Evolutionary conservation across 2,888 invertebrate species (phyloP).

Genomic region (Helleia helle): DNA sequence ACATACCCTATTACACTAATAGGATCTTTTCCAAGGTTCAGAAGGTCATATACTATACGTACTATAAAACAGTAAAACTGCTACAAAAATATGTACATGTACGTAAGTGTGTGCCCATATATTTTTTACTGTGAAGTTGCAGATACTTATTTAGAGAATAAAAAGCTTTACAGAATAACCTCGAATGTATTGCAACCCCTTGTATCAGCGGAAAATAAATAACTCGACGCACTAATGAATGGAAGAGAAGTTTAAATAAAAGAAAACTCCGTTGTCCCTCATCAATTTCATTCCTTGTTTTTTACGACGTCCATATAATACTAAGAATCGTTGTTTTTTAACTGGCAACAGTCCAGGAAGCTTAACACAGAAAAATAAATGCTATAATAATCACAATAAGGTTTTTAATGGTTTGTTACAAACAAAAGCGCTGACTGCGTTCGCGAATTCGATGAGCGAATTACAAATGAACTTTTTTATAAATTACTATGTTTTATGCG

Average conservation of each 20-base stretch:
- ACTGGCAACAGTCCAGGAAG: constrained; percentile 4
- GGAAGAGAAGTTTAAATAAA: background rate
- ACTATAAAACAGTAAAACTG: no score
- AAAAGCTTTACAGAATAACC: no score
- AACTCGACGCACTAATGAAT: background rate
- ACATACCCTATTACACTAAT: no score
- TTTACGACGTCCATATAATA: constrained; percentile 3
- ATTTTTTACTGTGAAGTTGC: no score
- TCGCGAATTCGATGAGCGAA: constrained; percentile 4
- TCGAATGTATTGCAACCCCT: no score
- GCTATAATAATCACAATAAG: background rate
- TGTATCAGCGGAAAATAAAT: background rate
- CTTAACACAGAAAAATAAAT: background rate
- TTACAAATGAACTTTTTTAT: background rate
- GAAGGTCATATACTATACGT: no score
- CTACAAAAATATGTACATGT: no score
- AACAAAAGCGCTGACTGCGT: background rate
- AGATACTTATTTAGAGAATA: no score
- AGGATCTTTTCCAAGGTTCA: no score
- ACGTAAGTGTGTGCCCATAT: no score
- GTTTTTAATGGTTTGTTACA: background rate
- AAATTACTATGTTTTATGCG: no score
- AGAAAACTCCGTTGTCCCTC: background rate
- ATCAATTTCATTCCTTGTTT: constrained; percentile 7
- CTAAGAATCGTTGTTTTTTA: constrained; percentile 8